Evolutionary conservation across 2,888 invertebrate genomes (phyloP), one percentile per base, ranked within the genome.

Genomic region (Pachycephus smyrnensis): DNA sequence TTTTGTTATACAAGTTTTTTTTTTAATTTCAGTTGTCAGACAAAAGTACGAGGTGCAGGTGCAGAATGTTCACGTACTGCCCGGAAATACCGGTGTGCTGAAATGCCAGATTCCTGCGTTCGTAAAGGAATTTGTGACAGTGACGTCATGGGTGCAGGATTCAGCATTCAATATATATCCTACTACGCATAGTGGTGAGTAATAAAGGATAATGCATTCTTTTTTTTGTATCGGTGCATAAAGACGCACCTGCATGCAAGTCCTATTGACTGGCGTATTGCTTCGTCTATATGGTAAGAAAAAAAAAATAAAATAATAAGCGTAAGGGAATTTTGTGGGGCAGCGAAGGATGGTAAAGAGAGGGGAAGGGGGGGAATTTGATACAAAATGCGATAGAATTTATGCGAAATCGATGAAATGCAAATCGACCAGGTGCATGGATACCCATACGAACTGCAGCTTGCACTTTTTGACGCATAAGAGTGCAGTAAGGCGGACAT

Each of bases 81-180:
- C 96, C 79, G 98, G 98, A 77, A 98, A 98, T 92, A 97, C 97
- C 15, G 98, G 97, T 4, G 95, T 98, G 81, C 94, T 98, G 83
- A 95, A 96, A 89, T 98, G 98, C 92, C 95, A 96, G 91, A 96
- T 98, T 88, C 97, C 98, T 73, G 94, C 95, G 85, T 97, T 96
- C 92, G 96, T 97, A 92, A 94, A 95, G 83, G 97, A 98, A 87
- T 96, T 97, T 90, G 96, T 98, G 86, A 95, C 95, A 92, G 95
- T 96, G 81, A 97, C 97, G 55, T 96, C 97, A 77, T 98, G 98
- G 98, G 94, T 97, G 82, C 96, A 96, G 91, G 96, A 97, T 86
- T 95, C 95, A 78, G 94, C 94, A 85, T 94, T 96, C 92, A 96
- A 95, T 92, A 95, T 97, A 88, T 96, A 95, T 91, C 95, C 95